These are phyloP conservation scores for Sweltsa coloradensis DNA, from an alignment of 1,140 invertebrate genomes.

Conservation along the genomic window DNA sequence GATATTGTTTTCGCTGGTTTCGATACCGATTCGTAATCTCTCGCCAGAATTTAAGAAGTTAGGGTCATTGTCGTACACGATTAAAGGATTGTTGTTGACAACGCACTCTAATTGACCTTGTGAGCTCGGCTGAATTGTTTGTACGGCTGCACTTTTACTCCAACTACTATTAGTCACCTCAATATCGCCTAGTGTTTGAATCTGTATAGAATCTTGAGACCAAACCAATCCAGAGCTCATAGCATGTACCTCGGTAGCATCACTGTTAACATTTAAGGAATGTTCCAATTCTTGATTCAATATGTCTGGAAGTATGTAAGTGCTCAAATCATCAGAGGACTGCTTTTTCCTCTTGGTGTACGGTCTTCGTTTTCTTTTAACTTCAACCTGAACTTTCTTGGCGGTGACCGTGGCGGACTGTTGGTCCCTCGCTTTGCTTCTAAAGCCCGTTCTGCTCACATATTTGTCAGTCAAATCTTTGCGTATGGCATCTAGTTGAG, in stretches of 20 bases:
- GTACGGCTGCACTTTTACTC: background rate
- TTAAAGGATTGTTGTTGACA: too few species aligned
- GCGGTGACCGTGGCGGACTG: background rate
- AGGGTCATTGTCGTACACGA: slow-evolving; percentile 5
- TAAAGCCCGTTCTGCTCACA: background rate
- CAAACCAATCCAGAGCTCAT: background rate
- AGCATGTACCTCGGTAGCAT: background rate
- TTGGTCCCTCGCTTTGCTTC: slow-evolving; percentile 1
- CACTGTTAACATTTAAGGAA: background rate
- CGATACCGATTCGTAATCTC: slow-evolving; percentile 6
- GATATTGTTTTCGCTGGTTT: background rate
- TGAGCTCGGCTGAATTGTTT: too few species aligned
- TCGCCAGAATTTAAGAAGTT: background rate
- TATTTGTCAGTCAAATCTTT: background rate
- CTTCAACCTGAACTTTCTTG: background rate
- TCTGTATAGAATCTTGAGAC: background rate
- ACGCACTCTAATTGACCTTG: too few species aligned
- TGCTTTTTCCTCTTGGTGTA: background rate
- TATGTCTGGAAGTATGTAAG: background rate
- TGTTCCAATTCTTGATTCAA: background rate
- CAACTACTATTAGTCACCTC: background rate
- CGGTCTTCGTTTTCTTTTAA: background rate
- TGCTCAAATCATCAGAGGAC: background rate
- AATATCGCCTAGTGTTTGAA: background rate
- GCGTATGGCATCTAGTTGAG: background rate